Conservation (phyloP, 2,113 vertebrate genomes). For the Ictidomys tridecemlineatus region DNA sequence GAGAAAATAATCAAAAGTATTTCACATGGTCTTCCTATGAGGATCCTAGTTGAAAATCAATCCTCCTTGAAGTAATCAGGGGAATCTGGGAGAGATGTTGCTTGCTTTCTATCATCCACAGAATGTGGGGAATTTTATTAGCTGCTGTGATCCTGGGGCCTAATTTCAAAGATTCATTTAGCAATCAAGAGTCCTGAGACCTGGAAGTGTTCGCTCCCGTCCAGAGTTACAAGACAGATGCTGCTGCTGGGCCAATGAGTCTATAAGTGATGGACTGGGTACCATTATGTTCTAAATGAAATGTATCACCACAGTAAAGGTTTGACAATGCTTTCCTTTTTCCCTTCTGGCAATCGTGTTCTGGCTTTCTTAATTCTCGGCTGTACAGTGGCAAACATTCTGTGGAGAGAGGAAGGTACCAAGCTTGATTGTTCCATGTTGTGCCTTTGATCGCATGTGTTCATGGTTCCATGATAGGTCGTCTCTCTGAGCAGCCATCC, state of each 20-base stretch:
- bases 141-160: not conserved
- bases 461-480: constrained; percentile 80
- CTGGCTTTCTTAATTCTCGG: constrained; percentile 84
- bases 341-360: constrained; percentile 73
- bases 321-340: constrained; percentile 83
- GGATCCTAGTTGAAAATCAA: not conserved
- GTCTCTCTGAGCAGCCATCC: constrained; percentile 80
- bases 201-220: not conserved
- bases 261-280: not conserved
- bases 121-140: not conserved
- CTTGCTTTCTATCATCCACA: not conserved
- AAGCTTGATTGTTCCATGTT: constrained; percentile 81
- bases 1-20: constrained; percentile 64
- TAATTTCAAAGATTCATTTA: not conserved
- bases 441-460: constrained; percentile 84
- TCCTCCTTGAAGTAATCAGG: not conserved
- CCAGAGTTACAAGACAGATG: not conserved
- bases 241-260: not conserved
- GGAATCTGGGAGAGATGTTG: not conserved
- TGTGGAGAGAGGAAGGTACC: constrained; percentile 99
- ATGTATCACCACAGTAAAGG: constrained; percentile 68
- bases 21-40: not conserved
- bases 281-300: not conserved
- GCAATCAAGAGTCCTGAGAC: not conserved
- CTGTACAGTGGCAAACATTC: constrained; percentile 97